Percentiles rank a stretch among this genome's conserved stretches.
phyloP scores from a whole-genome alignment of 2,888 invertebrate genomes.

The Metacarcinus magister region DNA sequence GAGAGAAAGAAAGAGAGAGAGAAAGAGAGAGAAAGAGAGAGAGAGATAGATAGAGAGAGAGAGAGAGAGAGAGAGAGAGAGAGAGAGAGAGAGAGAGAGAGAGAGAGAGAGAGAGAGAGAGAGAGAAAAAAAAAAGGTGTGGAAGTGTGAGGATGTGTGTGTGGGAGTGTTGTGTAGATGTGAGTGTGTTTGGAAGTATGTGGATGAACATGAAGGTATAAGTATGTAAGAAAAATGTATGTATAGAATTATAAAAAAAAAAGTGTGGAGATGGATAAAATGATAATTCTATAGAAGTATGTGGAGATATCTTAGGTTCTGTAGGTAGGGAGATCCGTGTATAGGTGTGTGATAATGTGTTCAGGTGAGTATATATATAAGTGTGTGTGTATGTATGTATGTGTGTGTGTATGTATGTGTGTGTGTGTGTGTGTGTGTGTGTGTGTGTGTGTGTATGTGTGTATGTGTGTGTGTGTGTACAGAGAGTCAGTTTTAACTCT shows the following conservation, averaged over 20 bases:
- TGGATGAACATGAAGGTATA: no score
- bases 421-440: slow-evolving; percentile 48
- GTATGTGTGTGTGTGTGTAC: background rate
- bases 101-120: background rate
- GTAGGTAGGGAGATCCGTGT: no score
- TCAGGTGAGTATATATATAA: no score
- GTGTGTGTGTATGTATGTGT: slow-evolving; percentile 30
- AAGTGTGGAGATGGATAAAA: no score
- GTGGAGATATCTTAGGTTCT: background rate
- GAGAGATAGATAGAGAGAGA: no score
- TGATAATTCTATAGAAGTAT: background rate
- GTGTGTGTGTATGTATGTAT: background rate
- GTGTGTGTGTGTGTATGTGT: slow-evolving; percentile 44
- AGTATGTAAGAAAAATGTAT: no score
- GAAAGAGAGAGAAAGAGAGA: no score
- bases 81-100: no score
- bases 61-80: no score
- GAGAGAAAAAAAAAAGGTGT: background rate
- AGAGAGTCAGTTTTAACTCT: background rate
- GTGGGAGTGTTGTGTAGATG: background rate
- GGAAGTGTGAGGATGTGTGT: background rate
- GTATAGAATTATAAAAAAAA: no score
- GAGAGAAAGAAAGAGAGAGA: no score
- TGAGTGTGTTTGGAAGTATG: background rate
- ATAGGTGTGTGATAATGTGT: no score